Base-by-base conservation (phyloP, 2,797 vertebrate species). In the Agapornis canus region DNA sequence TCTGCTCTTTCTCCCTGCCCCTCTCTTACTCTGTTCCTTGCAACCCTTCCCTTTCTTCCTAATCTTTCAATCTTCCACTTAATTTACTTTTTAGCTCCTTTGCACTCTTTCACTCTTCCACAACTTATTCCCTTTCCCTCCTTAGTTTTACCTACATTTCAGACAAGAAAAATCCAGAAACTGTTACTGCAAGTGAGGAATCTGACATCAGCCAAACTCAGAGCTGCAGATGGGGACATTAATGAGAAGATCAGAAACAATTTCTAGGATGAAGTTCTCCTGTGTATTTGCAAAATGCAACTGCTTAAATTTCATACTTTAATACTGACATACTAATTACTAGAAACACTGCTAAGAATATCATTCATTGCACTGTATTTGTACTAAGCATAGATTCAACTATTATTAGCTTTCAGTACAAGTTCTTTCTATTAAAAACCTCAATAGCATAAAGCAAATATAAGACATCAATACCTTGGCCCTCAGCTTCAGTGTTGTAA, bases 131-230 rank as follows among this genome's bases (percentile, higher is more conserved):
- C 40, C 45, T 64, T 32, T 4, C 9, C 27, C 29, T 15, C 5
- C 10, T 35, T 2, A 13, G 52, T 76, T 63, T 7, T 15, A 35
- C 7, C 26, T 29, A 29, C 39, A 2, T 15, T 23, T 37, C 52
- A 39, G 7, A 65, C 1, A 23, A 59, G 54, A 23, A 68, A 80
- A 80, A 64, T 9, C 12, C 32, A n/a, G 26, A 26, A 16, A 17
- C 11, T 0, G 29, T 5, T 63, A 6, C 69, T 52, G 52, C 29
- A 42, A 11, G 61, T 3, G 1, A 2, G 40, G 66, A 31, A 43
- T 0, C 5, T 0, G 5, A 7, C 35, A 42, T 52, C 54, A 65
- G 54, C 17, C 37, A 51, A 19, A 13, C 4, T 4, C 14, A 17
- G 82, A 32, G 72, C 8, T 17, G 40, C 68, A 40, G 51, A 6